These are phyloP conservation scores for Palythoa grandiflora DNA, from an alignment of 92 coral and sea anemone species.

Conservation along the genomic window DNA sequence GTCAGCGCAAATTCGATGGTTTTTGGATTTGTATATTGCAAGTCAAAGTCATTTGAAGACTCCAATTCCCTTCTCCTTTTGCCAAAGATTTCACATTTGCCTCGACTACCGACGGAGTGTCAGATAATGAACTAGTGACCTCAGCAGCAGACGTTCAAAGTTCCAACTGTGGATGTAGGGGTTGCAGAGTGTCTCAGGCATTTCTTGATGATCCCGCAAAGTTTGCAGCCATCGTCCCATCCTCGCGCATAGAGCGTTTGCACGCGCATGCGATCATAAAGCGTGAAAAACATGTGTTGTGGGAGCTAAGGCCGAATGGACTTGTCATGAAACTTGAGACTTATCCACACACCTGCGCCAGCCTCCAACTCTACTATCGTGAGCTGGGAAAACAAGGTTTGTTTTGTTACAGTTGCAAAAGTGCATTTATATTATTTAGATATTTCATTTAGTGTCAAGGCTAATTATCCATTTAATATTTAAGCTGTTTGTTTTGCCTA, in stretches of 20 bases:
- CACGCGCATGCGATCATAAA: neutral
- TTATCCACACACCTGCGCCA: neutral
- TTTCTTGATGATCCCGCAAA: neutral
- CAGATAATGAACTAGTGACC: neutral
- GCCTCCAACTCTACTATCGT: too few species aligned
- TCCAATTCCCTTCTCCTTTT: too few species aligned
- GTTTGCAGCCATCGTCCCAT: neutral
- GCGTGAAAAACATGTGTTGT: neutral
- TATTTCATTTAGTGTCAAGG: too few species aligned
- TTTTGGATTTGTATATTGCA: too few species aligned
- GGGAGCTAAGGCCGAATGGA: neutral
- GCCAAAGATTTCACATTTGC: too few species aligned
- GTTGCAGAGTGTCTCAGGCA: neutral
- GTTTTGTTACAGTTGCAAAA: too few species aligned
- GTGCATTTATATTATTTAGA: too few species aligned
- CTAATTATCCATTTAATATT: too few species aligned
- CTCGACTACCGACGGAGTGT: neutral
- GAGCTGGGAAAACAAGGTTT: neutral
- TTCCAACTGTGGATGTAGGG: neutral
- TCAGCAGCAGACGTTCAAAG: neutral
- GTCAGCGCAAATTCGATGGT: too few species aligned
- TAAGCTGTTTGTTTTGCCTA: too few species aligned
- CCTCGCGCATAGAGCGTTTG: neutral
- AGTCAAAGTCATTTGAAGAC: too few species aligned
- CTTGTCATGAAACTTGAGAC: too few species aligned